These are phyloP conservation scores for Dryomyza anilis DNA, from an alignment of 2,888 invertebrate genomes.

Conservation along the genomic window DNA sequence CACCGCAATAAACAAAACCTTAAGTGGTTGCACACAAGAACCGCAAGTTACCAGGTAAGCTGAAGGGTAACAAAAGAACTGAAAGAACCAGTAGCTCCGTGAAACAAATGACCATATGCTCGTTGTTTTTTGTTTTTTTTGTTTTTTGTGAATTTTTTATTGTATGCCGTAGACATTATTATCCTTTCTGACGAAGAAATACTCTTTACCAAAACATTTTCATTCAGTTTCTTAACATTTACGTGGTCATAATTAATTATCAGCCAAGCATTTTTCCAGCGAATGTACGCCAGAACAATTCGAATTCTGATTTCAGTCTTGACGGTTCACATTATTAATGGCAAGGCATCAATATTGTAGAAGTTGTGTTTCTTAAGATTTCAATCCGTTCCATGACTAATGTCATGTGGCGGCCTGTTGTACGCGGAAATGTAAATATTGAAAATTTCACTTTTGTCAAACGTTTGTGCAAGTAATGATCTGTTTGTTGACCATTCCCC, in stretches of 20 bases:
- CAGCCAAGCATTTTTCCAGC: background rate
- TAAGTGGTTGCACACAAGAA: too few relatives aligned
- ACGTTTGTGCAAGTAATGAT: slow-evolving; percentile 47
- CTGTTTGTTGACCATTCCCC: slow-evolving; percentile 38
- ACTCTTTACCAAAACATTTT: background rate
- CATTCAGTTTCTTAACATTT: background rate
- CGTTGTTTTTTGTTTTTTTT: too few relatives aligned
- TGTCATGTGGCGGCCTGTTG: background rate
- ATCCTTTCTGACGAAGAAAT: too few relatives aligned
- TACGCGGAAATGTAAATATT: background rate
- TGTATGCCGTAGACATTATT: too few relatives aligned
- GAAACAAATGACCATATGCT: too few relatives aligned
- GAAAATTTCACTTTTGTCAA: background rate
- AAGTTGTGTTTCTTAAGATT: background rate
- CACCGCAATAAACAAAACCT: too few relatives aligned
- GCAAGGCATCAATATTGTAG: slow-evolving; percentile 9
- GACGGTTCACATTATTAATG: slow-evolving; percentile 12
- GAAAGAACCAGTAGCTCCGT: too few relatives aligned
- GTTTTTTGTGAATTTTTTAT: too few relatives aligned
- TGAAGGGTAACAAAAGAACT: too few relatives aligned
- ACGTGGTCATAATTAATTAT: background rate
- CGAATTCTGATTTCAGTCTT: too few relatives aligned
- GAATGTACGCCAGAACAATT: too few relatives aligned
- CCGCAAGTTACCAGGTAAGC: too few relatives aligned
- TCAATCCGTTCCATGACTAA: slow-evolving; percentile 6